Evolutionary conservation across 2,113 vertebrate genomes (phyloP).

Genomic region (Paracanthobrama guichenoti): DNA sequence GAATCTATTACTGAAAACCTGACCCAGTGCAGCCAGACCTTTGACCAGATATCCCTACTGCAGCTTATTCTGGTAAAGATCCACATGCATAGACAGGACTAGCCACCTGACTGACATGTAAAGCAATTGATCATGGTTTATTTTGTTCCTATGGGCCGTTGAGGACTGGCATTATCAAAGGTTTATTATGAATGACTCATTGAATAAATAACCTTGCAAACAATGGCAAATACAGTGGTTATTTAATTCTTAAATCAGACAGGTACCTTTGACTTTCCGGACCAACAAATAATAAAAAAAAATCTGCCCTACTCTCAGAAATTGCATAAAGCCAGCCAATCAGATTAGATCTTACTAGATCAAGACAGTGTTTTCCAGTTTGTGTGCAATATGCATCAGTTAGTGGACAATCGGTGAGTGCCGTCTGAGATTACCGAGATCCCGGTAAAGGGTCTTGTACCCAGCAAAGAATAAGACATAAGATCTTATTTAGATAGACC

Average conservation of each 20-base stretch:
- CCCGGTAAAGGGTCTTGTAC: neutral
- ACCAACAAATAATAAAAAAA: neutral
- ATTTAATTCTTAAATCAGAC: neutral
- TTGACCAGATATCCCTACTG: neutral
- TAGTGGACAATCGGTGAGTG: neutral
- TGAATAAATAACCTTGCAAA: neutral
- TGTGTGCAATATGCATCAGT: neutral
- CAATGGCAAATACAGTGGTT: neutral
- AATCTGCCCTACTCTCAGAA: neutral
- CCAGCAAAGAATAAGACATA: neutral
- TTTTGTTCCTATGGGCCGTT: neutral
- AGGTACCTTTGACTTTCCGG: neutral
- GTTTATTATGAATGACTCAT: neutral
- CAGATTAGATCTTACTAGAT: neutral
- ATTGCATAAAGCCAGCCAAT: conserved; percentile 5
- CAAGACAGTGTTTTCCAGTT: neutral
- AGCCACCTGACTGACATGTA: neutral
- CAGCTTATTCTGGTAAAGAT: neutral
- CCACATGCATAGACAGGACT: neutral
- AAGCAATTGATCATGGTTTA: neutral
- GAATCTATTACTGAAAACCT: neutral
- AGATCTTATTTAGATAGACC: neutral
- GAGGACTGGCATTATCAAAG: neutral
- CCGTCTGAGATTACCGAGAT: neutral
- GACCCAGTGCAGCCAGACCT: neutral